Evolutionary conservation across 2,113 vertebrate genomes (phyloP).

Genomic region (Desmodus rotundus): DNA sequence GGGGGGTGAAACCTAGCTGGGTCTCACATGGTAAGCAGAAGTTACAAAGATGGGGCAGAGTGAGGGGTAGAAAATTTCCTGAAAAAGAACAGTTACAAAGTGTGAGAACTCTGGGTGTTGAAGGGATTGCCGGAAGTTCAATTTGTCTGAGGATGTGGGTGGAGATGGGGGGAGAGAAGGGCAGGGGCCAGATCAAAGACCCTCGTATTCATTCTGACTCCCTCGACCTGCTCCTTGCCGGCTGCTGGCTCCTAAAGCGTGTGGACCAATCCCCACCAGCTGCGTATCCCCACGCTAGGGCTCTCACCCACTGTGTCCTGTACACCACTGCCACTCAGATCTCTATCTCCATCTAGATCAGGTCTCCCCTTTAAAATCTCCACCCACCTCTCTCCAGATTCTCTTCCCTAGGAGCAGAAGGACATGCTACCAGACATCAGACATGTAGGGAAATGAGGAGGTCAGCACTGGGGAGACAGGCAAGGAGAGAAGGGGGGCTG

Average conservation of each 20-base stretch:
- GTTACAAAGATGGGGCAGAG: neutral
- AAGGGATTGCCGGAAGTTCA: neutral
- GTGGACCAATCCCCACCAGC: neutral
- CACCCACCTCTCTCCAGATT: neutral
- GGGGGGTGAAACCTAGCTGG: neutral
- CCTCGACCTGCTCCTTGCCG: neutral
- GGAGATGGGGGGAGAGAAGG: neutral
- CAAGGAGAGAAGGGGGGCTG: neutral
- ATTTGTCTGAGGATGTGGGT: neutral
- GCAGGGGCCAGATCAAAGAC: neutral
- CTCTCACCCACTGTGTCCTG: neutral
- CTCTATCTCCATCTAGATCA: neutral
- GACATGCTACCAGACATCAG: too few relatives aligned
- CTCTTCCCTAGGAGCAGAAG: neutral
- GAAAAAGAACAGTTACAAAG: neutral
- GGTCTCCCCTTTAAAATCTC: neutral
- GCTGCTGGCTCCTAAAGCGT: neutral
- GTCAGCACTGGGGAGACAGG: neutral
- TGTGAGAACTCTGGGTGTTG: neutral
- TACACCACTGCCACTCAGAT: neutral
- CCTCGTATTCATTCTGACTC: neutral
- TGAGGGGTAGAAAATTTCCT: too few relatives aligned
- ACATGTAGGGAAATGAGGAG: neutral
- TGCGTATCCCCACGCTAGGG: neutral
- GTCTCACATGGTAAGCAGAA: neutral